phyloP scores from a whole-genome alignment of 2,888 invertebrate species.

The Habrosyne pyritoides region DNA sequence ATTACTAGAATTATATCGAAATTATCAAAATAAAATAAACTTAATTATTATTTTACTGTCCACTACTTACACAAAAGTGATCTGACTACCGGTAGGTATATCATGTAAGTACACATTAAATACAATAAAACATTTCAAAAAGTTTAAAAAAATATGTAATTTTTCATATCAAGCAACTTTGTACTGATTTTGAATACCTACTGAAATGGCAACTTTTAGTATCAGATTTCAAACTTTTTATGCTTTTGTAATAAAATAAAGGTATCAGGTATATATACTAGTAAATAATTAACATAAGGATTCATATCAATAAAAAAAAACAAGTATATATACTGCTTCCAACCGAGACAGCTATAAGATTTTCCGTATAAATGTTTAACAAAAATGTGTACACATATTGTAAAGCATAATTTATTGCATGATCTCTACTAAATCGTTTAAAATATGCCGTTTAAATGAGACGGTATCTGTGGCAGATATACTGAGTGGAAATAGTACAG shows the following conservation, averaged over 20 bases:
- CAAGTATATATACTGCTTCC: neutral
- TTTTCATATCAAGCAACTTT: no score
- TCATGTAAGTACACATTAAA: no score
- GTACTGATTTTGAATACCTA: no score
- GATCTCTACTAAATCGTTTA: neutral
- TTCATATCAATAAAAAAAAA: neutral
- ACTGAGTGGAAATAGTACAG: no score
- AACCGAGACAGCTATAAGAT: neutral
- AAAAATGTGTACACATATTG: neutral
- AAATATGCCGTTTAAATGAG: neutral
- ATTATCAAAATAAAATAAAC: neutral
- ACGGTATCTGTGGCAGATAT: neutral
- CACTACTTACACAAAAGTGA: no score
- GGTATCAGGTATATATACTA: no score
- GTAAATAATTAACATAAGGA: neutral
- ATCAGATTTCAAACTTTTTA: no score
- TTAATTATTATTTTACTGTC: neutral
- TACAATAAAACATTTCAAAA: no score
- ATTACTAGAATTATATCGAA: neutral
- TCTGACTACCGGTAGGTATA: no score
- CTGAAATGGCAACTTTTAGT: no score
- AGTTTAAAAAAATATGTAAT: no score
- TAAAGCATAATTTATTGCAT: neutral
- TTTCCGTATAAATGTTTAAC: neutral
- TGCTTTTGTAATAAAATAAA: no score